Evolutionary conservation across 2,113 vertebrate species (phyloP).

Genomic region (Myiopsitta monachus): DNA sequence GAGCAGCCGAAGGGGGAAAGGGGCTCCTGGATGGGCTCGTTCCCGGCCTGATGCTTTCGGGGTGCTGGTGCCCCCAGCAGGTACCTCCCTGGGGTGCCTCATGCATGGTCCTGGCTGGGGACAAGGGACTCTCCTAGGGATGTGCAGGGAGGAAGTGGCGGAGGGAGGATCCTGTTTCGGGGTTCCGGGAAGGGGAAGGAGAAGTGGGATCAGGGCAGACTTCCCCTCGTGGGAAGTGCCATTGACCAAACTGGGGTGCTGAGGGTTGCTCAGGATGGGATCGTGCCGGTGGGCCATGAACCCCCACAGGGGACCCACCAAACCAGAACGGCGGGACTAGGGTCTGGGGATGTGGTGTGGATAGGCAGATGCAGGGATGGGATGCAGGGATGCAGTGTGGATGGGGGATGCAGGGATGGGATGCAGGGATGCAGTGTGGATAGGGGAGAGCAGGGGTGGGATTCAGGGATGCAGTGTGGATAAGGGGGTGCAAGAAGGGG

Average conservation of each 20-base stretch:
- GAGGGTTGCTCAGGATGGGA: accelerated
- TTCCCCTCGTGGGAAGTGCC: neutral
- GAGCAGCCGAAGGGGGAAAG: neutral
- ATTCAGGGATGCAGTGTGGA: neutral
- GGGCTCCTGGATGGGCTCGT: accelerated
- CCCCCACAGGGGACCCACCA: neutral
- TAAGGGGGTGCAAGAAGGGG: too few relatives aligned
- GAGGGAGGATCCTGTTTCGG: neutral
- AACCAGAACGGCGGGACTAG: accelerated
- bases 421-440: too few relatives aligned
- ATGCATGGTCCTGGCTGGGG: accelerated
- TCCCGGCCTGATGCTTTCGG: neutral
- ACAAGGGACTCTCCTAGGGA: neutral
- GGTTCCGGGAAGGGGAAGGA: neutral
- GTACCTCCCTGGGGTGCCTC: neutral
- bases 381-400: neutral
- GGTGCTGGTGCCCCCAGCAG: neutral
- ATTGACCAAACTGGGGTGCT: neutral
- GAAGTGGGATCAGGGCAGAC: neutral
- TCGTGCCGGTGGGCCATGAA: accelerated
- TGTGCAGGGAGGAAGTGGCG: neutral
- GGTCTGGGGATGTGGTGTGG: neutral
- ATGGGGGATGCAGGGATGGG: neutral
- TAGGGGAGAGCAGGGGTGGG: too few relatives aligned
- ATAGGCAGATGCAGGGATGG: neutral